A percentile compares a stretch with the other conserved stretches of the same genome.
These are phyloP conservation scores for Gallirallus australis DNA, from an alignment of 2,797 vertebrate species.

Conservation along the genomic window DNA sequence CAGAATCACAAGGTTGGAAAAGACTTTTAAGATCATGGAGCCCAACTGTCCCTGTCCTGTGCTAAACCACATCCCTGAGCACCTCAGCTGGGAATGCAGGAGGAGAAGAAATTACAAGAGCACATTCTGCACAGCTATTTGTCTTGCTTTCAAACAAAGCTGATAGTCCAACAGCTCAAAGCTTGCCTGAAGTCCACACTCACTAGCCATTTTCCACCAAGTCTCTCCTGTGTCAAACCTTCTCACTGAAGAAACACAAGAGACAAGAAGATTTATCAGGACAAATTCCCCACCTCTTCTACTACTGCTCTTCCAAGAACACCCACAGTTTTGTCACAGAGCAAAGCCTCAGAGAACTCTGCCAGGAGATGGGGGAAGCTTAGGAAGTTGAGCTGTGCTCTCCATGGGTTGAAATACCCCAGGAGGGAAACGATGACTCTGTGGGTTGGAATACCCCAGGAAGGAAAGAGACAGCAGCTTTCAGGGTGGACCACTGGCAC, in stretches of 20 bases:
- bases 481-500: background rate
- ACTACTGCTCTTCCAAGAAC: background rate
- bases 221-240: background rate
- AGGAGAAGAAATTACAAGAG: background rate
- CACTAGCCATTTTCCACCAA: background rate
- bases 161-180: background rate
- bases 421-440: background rate
- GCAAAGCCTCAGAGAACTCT: background rate
- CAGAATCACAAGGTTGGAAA: too few relatives aligned
- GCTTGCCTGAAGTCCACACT: background rate
- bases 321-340: background rate
- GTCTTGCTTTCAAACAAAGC: constrained; percentile 2
- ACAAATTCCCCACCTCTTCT: background rate
- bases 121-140: background rate
- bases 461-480: background rate
- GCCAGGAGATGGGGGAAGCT: background rate
- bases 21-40: too few relatives aligned
- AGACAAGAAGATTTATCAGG: background rate
- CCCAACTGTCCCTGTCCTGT: too few relatives aligned
- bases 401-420: background rate
- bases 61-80: too few relatives aligned
- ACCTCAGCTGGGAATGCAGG: background rate
- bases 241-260: background rate
- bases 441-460: background rate
- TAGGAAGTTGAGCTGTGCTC: background rate